Evolutionary conservation across 2,797 vertebrate species (phyloP), one percentile per base, ranked within the genome.

Genomic region (Sebastes dallii): DNA sequence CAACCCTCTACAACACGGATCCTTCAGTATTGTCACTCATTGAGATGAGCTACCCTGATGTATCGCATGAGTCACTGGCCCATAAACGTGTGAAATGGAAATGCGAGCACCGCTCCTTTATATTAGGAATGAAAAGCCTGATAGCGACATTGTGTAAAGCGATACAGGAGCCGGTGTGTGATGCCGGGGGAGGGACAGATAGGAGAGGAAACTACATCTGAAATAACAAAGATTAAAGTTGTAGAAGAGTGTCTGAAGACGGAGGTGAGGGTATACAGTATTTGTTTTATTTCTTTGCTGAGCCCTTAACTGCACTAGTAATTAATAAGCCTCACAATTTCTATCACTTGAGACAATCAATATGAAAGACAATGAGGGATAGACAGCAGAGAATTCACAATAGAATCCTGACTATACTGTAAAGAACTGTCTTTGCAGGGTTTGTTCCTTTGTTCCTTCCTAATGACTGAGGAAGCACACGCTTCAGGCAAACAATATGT

Each of bases 21-120:
- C 64, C 29, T 73, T 64, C 67, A 54, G 7, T 24, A 42, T 65
- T 66, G 42, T 79, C 65, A 30, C 29, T 61, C 54, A 32, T 39
- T 62, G 36, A 79, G 46, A 78, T 50, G 66, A 79, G 65, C 54
- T 24, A 61, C 30, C 24, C 64, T 13, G 42, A 78, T 72, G 60
- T 30, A 64, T 61, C 9, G 32, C 32, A 59, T 82, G 77, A 78
- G 71, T 79, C 83, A 74, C 58, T 34, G 9, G 54, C 61, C 42
- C 42, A 60, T 59, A 64, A 71, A 72, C 16, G 52, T 77, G 72
- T 72, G 59, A 79, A 80, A 85, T 74, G 60, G 61, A 83, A 80
- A 73, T 65, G 27, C 56, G 52, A 8, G 42, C 8, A 16, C 14
- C 27, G 29, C n/a, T 16, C 8, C 52, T 88, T 71, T 80, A 39